Percentiles rank a stretch among this genome's conserved stretches.
phyloP scores from a whole-genome alignment of 2,888 invertebrate genomes.

The Stenodema calcarata region DNA sequence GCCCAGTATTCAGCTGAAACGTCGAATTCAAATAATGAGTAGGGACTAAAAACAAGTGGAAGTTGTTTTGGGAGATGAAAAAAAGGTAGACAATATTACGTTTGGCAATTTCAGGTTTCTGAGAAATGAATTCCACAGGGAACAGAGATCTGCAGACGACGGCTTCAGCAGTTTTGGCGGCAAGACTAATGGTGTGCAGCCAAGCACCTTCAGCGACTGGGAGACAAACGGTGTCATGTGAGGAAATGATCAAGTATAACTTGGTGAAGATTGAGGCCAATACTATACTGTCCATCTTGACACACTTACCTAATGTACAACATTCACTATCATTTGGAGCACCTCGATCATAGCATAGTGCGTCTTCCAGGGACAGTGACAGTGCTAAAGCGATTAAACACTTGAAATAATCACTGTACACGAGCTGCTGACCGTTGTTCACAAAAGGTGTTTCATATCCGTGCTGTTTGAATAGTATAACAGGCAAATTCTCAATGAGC shows the following conservation, averaged over 20 bases:
- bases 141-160: slow-evolving; percentile 64
- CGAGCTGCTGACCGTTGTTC: slow-evolving; percentile 67
- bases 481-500: slow-evolving; percentile 63
- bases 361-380: slow-evolving; percentile 65
- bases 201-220: slow-evolving; percentile 66
- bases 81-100: slow-evolving; percentile 47
- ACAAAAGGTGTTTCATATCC: slow-evolving; percentile 67
- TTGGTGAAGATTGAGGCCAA: not conserved
- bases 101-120: slow-evolving; percentile 52
- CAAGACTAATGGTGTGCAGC: slow-evolving; percentile 66
- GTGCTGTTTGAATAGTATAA: slow-evolving; percentile 65
- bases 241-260: not conserved
- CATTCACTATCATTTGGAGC: slow-evolving; percentile 62
- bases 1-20: slow-evolving; percentile 54
- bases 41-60: not conserved
- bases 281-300: not conserved
- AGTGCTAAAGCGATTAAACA: slow-evolving; percentile 66
- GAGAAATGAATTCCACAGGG: slow-evolving; percentile 61
- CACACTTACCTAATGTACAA: slow-evolving; percentile 54
- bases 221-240: slow-evolving; percentile 45
- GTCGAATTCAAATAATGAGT: not conserved
- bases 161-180: slow-evolving; percentile 66
- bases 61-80: not conserved
- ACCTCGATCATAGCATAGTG: slow-evolving; percentile 63
- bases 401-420: slow-evolving; percentile 68